phyloP scores from a whole-genome alignment of 2,888 invertebrate genomes.

The Pachymerium ferrugineum region DNA sequence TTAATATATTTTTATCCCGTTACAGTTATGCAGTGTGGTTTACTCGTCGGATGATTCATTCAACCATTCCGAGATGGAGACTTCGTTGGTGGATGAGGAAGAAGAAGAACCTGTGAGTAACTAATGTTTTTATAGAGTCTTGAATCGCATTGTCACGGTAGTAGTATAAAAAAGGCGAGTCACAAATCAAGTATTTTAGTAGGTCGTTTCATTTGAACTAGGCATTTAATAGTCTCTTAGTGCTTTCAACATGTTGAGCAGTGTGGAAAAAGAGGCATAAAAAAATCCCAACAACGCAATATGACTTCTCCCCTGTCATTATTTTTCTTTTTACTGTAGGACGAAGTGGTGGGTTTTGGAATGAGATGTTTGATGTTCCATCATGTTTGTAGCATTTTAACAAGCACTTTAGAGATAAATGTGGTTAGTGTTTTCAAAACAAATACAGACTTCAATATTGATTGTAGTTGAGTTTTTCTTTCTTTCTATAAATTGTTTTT shows the following conservation, averaged over 20 bases:
- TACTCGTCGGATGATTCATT: not conserved
- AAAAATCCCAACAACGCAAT: not conserved
- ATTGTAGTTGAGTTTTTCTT: no score
- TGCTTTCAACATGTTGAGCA: not conserved
- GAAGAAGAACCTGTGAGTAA: constrained; percentile 12
- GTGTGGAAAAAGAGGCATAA: not conserved
- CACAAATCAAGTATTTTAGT: constrained; percentile 12
- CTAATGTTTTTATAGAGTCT: not conserved
- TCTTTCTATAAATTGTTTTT: no score
- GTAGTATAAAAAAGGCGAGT: not conserved
- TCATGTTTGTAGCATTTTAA: no score
- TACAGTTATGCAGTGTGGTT: not conserved
- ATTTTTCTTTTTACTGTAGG: not conserved
- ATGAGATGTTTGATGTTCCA: not conserved
- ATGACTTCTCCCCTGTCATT: not conserved
- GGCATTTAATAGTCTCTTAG: constrained; percentile 5
- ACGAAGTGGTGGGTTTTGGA: not conserved
- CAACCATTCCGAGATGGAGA: not conserved
- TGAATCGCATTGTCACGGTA: not conserved
- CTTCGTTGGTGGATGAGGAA: not conserved
- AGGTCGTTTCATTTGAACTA: constrained; percentile 18
- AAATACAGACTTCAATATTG: no score
- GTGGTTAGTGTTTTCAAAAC: no score
- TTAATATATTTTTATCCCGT: not conserved
- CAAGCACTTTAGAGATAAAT: no score